Conservation (phyloP, 2,113 vertebrate genomes). For the Aldabrachelys gigantea region DNA sequence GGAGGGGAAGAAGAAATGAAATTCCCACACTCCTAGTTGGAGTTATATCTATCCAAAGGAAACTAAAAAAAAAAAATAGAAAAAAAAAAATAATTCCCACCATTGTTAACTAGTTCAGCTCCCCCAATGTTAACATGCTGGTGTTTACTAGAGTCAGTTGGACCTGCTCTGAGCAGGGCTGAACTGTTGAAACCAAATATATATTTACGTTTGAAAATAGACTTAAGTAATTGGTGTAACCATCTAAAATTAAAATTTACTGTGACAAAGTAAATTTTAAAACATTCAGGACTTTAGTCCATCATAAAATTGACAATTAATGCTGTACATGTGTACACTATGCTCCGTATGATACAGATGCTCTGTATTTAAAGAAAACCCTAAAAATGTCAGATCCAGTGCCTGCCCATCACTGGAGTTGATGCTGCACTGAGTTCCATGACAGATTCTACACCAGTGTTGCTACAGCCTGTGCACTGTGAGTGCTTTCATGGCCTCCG, state of each 20-base stretch:
- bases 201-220: background rate
- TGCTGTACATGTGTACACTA: background rate
- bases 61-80: background rate
- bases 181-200: background rate
- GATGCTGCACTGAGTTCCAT: background rate
- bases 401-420: background rate
- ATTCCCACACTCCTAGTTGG: background rate
- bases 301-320: background rate
- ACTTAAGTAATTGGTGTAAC: background rate
- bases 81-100: background rate
- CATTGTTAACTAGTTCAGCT: accelerated
- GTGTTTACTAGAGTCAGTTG: background rate
- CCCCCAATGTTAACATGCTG: background rate
- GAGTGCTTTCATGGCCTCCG: background rate
- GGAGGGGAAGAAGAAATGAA: background rate
- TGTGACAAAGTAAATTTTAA: background rate
- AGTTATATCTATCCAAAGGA: background rate
- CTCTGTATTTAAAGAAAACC: background rate
- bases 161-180: background rate
- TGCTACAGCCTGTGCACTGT: background rate
- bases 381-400: accelerated
- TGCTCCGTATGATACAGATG: accelerated
- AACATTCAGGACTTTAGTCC: accelerated
- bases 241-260: background rate
- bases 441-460: constrained; percentile 60